These are phyloP conservation scores for Borostomias antarcticus DNA, from an alignment of 2,797 vertebrate species.

Conservation along the genomic window DNA sequence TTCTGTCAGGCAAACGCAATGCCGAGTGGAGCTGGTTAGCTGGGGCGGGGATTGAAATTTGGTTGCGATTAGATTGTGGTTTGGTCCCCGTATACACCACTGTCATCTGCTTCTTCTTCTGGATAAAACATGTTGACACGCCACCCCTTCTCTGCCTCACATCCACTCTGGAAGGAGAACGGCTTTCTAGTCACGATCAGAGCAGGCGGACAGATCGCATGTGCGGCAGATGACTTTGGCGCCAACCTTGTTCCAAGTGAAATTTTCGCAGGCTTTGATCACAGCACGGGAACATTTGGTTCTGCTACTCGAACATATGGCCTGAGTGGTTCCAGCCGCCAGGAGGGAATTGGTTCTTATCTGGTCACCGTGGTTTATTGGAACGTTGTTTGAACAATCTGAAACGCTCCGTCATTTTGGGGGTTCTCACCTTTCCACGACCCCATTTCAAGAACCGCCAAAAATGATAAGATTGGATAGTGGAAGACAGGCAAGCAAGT, in stretches of 20 bases:
- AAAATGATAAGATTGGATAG: not conserved
- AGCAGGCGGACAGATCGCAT: not conserved
- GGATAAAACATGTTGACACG: not conserved
- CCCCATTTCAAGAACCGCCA: not conserved
- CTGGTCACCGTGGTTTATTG: not conserved
- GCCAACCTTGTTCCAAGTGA: not conserved
- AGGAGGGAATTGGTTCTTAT: not conserved
- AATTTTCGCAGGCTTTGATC: not conserved
- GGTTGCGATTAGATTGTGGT: not conserved
- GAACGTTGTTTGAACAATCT: no score
- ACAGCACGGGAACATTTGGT: not conserved
- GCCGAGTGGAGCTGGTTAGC: no score
- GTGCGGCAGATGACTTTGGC: not conserved
- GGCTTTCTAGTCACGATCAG: not conserved
- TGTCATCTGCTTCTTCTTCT: not conserved
- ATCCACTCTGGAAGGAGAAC: not conserved
- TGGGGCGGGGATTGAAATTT: no score
- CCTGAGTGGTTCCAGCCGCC: not conserved
- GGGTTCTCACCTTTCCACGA: not conserved
- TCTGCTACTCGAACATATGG: not conserved
- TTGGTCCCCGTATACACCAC: not conserved
- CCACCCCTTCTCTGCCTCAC: not conserved
- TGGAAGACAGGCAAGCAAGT: not conserved
- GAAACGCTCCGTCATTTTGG: not conserved
- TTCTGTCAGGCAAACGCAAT: no score